Conservation (phyloP, 2,888 invertebrate genomes). For the Perizoma flavofasciatum region DNA sequence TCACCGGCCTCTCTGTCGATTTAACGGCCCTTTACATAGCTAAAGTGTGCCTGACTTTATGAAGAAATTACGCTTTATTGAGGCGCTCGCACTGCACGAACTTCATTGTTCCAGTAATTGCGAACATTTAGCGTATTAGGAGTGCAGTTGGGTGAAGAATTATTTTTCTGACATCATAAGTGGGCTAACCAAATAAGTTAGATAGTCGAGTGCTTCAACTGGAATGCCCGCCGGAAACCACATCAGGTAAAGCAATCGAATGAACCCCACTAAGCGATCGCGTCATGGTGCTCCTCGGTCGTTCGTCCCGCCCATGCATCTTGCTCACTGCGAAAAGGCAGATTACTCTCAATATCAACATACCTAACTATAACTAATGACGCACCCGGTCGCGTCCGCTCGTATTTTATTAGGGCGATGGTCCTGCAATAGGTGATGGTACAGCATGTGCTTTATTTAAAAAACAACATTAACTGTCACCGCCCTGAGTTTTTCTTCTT, state of each 20-base stretch:
- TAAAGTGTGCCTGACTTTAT: constrained; percentile 51
- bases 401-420: constrained; percentile 54
- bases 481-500: constrained; percentile 1
- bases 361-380: constrained; percentile 50
- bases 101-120: constrained; percentile 46
- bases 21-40: constrained; percentile 58
- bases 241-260: constrained; percentile 66
- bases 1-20: constrained; percentile 57
- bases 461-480: constrained; percentile 46
- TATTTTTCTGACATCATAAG: constrained; percentile 17
- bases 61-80: constrained; percentile 52
- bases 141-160: constrained; percentile 10
- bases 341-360: constrained; percentile 55
- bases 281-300: constrained; percentile 38
- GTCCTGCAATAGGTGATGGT: constrained; percentile 41
- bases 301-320: constrained; percentile 42
- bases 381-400: constrained; percentile 53
- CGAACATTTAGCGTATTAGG: constrained; percentile 22
- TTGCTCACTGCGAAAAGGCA: constrained; percentile 54
- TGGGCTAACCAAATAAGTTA: constrained; percentile 17
- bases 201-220: constrained; percentile 27
- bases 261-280: constrained; percentile 45
- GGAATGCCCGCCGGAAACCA: constrained; percentile 75
- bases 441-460: constrained; percentile 47
- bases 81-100: constrained; percentile 27